Conservation (phyloP, 2,797 vertebrate genomes). For the Smutsia temminckii region DNA sequence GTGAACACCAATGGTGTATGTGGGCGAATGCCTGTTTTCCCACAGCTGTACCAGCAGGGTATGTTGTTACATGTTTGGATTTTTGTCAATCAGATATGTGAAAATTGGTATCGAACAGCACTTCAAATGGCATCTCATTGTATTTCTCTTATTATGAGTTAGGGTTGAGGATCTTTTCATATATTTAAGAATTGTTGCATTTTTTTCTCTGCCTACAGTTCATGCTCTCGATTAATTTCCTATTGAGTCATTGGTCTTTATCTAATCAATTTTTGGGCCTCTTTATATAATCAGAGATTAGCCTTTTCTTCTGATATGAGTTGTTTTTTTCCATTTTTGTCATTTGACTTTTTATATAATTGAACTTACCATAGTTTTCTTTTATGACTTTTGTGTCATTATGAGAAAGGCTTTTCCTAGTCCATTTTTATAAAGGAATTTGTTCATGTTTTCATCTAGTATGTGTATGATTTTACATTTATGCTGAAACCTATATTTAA, state of each 20-base stretch:
- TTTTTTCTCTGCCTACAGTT: neutral
- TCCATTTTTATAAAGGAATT: neutral
- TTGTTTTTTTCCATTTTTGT: neutral
- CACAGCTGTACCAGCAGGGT: neutral
- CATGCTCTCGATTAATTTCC: constrained; percentile 24
- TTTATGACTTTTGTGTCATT: constrained; percentile 29
- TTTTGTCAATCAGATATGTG: constrained; percentile 22
- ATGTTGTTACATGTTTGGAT: constrained; percentile 1
- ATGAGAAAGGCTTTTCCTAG: constrained; percentile 5
- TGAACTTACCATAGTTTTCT: neutral
- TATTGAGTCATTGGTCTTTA: constrained; percentile 37
- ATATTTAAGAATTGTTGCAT: constrained; percentile 2
- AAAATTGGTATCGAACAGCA: constrained; percentile 5
- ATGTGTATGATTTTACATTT: neutral
- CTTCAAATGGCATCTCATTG: neutral
- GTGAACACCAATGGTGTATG: neutral
- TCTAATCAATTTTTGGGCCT: neutral
- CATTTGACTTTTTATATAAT: constrained; percentile 17
- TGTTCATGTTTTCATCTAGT: neutral
- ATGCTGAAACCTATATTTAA: neutral
- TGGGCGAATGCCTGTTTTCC: neutral
- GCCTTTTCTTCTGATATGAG: neutral
- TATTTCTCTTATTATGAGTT: neutral
- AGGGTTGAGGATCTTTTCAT: constrained; percentile 35
- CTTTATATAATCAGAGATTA: neutral